A percentile compares a stretch with the other conserved stretches of the same genome.
Evolutionary conservation across 2,797 vertebrate genomes (phyloP).

Genomic region (Phrynocephalus vlangalii): DNA sequence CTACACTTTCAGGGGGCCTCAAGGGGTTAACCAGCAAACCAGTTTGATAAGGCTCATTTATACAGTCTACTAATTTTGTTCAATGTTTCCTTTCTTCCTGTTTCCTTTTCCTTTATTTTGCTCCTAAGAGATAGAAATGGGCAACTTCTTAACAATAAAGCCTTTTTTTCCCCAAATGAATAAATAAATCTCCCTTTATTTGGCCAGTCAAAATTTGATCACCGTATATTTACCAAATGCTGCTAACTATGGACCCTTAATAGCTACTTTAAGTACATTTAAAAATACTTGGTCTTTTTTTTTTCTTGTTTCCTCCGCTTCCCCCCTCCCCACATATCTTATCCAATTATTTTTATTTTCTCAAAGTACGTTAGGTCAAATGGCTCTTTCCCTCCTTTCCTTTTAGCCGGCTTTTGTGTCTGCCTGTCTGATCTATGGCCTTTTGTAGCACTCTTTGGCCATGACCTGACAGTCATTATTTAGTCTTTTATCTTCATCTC

Average conservation of each 20-base stretch:
- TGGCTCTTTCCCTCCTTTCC: slow-evolving; percentile 71
- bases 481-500: slow-evolving; percentile 87
- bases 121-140: slow-evolving; percentile 57
- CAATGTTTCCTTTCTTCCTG: slow-evolving; percentile 67
- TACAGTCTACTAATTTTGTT: slow-evolving; percentile 69
- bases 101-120: slow-evolving; percentile 37
- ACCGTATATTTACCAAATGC: slow-evolving; percentile 45
- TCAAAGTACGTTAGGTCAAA: slow-evolving; percentile 60
- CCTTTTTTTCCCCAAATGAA: slow-evolving; percentile 38
- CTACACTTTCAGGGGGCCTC: slow-evolving; percentile 50
- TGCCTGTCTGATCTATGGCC: slow-evolving; percentile 83
- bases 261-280: slow-evolving; percentile 48
- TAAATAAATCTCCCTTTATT: slow-evolving; percentile 43
- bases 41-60: slow-evolving; percentile 58
- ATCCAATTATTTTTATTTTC: slow-evolving; percentile 23
- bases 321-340: slow-evolving; percentile 36
- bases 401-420: slow-evolving; percentile 81
- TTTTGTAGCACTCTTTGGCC: slow-evolving; percentile 84
- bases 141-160: slow-evolving; percentile 54
- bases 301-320: slow-evolving; percentile 32
- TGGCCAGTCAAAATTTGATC: slow-evolving; percentile 38
- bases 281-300: slow-evolving; percentile 48
- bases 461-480: slow-evolving; percentile 87
- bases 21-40: slow-evolving; percentile 70
- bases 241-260: slow-evolving; percentile 56